phyloP scores from a whole-genome alignment of 2,888 invertebrate species.

The Rhopalosiphum nymphaeae region DNA sequence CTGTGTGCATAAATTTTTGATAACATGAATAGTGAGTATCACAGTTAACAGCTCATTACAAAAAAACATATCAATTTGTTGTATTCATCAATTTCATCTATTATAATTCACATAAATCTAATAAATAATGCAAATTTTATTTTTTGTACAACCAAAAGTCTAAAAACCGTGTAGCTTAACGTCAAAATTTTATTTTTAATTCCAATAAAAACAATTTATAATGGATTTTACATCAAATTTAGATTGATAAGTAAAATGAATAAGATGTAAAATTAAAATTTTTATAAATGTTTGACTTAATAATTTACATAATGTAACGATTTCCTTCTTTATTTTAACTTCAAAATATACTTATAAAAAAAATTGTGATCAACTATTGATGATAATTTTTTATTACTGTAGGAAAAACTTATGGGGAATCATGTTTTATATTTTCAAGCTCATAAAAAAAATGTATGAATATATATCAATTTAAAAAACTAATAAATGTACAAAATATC shows the following conservation, averaged over 20 bases:
- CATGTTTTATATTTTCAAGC: background rate
- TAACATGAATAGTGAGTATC: background rate
- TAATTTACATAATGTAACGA: background rate
- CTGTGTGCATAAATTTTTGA: conserved; percentile 66
- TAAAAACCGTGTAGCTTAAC: background rate
- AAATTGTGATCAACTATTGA: background rate
- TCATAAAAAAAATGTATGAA: background rate
- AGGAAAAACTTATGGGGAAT: background rate
- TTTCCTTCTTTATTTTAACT: background rate
- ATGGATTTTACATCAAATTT: background rate
- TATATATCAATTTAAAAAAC: background rate
- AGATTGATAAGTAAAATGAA: background rate
- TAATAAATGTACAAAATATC: background rate
- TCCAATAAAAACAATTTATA: background rate
- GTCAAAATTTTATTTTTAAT: background rate
- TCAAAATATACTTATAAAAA: background rate
- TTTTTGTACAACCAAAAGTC: background rate
- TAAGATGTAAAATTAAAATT: background rate
- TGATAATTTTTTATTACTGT: background rate
- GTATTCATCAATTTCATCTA: background rate
- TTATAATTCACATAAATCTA: background rate
- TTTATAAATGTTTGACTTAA: background rate
- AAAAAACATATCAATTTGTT: background rate
- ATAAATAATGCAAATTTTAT: background rate
- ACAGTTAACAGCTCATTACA: background rate